phyloP scores from a whole-genome alignment of 1,140 invertebrate genomes.

The Musca domestica region DNA sequence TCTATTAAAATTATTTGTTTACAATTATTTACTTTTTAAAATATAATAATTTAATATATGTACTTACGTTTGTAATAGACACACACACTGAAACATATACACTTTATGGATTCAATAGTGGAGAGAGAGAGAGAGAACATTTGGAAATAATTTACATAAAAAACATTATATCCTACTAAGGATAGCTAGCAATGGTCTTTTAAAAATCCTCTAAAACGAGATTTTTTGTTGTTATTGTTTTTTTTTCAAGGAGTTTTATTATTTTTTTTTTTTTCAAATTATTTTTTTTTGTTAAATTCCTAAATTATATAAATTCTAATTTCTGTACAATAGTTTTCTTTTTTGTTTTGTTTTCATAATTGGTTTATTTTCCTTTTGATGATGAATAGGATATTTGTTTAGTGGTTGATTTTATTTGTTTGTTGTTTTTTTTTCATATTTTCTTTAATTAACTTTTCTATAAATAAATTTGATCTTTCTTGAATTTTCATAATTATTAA shows the following conservation, averaged over 20 bases:
- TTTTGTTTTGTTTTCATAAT: neutral
- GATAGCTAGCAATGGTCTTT: neutral
- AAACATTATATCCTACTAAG: too few species aligned
- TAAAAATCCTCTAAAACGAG: slow-evolving; percentile 21
- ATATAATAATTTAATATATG: too few species aligned
- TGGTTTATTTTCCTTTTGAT: neutral
- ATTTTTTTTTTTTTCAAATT: slow-evolving; percentile 1
- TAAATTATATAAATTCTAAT: slow-evolving; percentile 7
- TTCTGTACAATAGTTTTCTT: neutral
- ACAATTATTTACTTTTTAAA: too few species aligned
- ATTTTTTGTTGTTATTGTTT: slow-evolving; percentile 1
- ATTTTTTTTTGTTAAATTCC: neutral
- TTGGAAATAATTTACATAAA: too few species aligned
- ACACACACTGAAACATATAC: too few species aligned
- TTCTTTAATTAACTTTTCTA: slow-evolving; percentile 6
- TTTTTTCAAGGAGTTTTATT: neutral
- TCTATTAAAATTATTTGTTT: too few species aligned
- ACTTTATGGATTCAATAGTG: too few species aligned
- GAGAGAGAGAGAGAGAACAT: too few species aligned
- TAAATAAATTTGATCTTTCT: slow-evolving; percentile 22
- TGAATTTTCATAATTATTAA: slow-evolving; percentile 9
- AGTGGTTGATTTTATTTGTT: too few species aligned
- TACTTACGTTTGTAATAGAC: too few species aligned
- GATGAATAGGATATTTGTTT: too few species aligned
- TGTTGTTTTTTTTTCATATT: neutral